Evolutionary conservation across 2,888 invertebrate species (phyloP).

Genomic region (Cephus spinipes): DNA sequence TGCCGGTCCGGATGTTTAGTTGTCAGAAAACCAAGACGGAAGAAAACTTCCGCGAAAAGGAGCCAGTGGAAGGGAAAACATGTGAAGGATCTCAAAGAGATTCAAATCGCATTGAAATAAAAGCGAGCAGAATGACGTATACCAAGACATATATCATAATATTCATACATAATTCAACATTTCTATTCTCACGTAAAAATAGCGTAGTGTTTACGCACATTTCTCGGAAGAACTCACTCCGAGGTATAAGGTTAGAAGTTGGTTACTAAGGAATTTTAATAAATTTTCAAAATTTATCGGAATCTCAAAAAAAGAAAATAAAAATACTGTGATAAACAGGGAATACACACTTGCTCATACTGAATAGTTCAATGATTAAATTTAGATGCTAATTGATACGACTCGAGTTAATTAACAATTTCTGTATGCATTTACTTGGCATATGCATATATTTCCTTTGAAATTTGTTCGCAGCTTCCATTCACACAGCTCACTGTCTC

Average conservation of each 20-base stretch:
- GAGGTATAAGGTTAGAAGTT: neutral
- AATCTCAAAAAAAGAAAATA: too few species aligned
- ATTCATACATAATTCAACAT: conserved; percentile 49
- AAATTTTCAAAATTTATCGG: neutral
- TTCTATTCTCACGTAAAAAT: conserved; percentile 18
- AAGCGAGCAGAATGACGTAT: conserved; percentile 40
- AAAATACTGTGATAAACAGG: neutral
- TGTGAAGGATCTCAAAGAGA: conserved; percentile 28
- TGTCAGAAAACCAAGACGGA: neutral
- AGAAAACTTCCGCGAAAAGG: neutral
- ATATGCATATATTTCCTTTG: neutral
- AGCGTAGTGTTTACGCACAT: conserved; percentile 7
- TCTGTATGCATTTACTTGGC: neutral
- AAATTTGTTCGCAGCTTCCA: neutral
- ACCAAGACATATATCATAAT: conserved; percentile 39
- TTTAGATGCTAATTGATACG: neutral
- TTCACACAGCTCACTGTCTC: neutral
- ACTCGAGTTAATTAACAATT: neutral
- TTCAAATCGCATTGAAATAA: conserved; percentile 46
- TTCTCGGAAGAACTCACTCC: neutral
- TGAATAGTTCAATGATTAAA: neutral
- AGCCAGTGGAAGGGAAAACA: neutral
- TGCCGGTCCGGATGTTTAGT: neutral
- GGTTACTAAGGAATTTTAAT: neutral
- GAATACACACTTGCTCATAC: neutral